Evolutionary conservation across 2,888 invertebrate species (phyloP).

Genomic region (Cryptocephalus primarius): DNA sequence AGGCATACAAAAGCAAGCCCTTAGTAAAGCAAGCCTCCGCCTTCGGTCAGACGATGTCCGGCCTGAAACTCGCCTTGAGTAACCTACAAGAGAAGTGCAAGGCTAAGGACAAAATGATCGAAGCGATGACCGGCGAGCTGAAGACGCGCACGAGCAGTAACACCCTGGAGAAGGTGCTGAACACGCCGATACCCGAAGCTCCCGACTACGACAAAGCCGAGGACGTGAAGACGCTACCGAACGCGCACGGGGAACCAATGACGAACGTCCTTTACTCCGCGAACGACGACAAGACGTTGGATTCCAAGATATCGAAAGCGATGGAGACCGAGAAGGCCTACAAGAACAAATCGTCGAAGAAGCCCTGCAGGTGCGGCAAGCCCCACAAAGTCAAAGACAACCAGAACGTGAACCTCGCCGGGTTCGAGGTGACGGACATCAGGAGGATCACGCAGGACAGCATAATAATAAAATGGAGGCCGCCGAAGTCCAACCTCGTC

Average conservation of each 20-base stretch:
- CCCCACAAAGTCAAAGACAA: constrained; percentile 12
- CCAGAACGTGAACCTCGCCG: constrained; percentile 14
- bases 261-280: constrained; percentile 11
- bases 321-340: constrained; percentile 4
- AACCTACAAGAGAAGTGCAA: constrained; percentile 28
- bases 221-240: constrained; percentile 7
- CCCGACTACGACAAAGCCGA: constrained; percentile 18
- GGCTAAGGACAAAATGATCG: constrained; percentile 30
- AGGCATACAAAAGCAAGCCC: constrained; percentile 12
- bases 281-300: constrained; percentile 2
- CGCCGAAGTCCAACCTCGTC: constrained; percentile 13
- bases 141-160: constrained; percentile 19
- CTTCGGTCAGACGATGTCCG: constrained; percentile 24
- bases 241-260: background rate
- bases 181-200: constrained; percentile 8
- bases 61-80: constrained; percentile 25
- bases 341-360: constrained; percentile 4
- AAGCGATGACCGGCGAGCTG: constrained; percentile 27
- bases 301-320: constrained; percentile 7
- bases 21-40: constrained; percentile 20
- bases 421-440: constrained; percentile 23
- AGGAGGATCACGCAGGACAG: constrained; percentile 23
- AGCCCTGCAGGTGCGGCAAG: constrained; percentile 14
- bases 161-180: constrained; percentile 16
- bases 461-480: constrained; percentile 24